Evolutionary conservation across 2,888 invertebrate genomes (phyloP).

Genomic region (Iphiclides podalirius): DNA sequence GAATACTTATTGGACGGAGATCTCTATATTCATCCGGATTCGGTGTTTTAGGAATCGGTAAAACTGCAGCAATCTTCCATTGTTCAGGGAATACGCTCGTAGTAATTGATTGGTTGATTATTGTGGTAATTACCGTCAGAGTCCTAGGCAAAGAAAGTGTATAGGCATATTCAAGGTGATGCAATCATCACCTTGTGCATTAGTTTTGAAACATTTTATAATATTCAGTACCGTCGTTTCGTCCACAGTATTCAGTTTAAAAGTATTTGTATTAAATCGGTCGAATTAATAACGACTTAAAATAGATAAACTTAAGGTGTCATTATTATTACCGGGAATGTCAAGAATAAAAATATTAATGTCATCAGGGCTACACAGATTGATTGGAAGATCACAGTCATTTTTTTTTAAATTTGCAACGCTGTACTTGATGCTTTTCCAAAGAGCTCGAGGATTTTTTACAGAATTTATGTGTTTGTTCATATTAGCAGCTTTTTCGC

Average conservation of each 20-base stretch:
- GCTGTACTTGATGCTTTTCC: conserved; percentile 1
- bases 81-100: conserved; percentile 25
- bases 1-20: no score
- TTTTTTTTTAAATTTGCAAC: conserved; percentile 6
- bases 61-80: conserved; percentile 32
- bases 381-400: neutral
- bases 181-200: conserved; percentile 11
- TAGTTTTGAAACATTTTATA: neutral
- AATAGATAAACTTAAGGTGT: no score
- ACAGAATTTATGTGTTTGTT: neutral
- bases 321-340: neutral
- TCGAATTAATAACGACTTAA: no score
- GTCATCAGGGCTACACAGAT: conserved; percentile 1
- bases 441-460: neutral
- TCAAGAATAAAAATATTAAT: conserved; percentile 2
- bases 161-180: conserved; percentile 20
- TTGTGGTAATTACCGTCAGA: conserved; percentile 8
- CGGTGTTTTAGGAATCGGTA: no score
- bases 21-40: no score
- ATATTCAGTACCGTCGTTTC: neutral
- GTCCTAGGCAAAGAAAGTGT: conserved; percentile 13
- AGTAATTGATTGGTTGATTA: conserved; percentile 4
- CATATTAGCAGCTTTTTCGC: conserved; percentile 7
- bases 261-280: no score
- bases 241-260: no score